Base-by-base conservation (phyloP, 2,113 vertebrate species). In the Hypocryptadius cinnamomeus region DNA sequence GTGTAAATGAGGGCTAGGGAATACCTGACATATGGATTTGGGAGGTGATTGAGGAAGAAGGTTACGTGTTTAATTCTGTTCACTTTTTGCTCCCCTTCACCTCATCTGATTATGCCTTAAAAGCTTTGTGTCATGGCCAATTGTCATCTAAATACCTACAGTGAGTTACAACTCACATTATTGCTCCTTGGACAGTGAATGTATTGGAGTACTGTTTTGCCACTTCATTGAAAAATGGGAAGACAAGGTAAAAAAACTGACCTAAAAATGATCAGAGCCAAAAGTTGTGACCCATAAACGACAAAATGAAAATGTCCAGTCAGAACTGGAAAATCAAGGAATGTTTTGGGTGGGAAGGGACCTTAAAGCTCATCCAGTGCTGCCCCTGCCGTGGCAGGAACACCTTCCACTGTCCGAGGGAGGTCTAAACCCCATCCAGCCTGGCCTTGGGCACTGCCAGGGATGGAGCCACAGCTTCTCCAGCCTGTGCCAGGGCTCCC, bases 321-420 rank as follows among this genome's bases (percentile, higher is more conserved):
- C 28, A 42, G n/a, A 69, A 53, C 4, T 0, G 1, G 13, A 47
- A 54, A 68, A 35, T 47, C 53, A 2, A 2, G 3, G 25, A 47
- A 15, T 13, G 21, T 2, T 53, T 68, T 54, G 45, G 7, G 24
- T 76, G 12, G 30, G 23, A 40, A 74, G 8, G 27, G 28, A 18
- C 1, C 4, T 74, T 3, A 35, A 30, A 81, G 2, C 4, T 3
- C 53, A 13, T 13, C n/a, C 15, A 4, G 56, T 30, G 0, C 20
- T 13, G 25, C 13, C 6, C 13, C 9, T 42, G 10, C 5, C 17
- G 1, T 19, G 57, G 56, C 56, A 79, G 66, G 35, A 50, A 25
- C 45, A 68, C 1, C 19, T 89, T 1, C 33, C 51, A 28, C 37
- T 5, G 0, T 11, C 12, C 22, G 59, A 65, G 27, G 6, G 0